These are phyloP conservation scores for Spatulosminthurus flaviceps DNA, from an alignment of 2,888 invertebrate species.

Conservation along the genomic window DNA sequence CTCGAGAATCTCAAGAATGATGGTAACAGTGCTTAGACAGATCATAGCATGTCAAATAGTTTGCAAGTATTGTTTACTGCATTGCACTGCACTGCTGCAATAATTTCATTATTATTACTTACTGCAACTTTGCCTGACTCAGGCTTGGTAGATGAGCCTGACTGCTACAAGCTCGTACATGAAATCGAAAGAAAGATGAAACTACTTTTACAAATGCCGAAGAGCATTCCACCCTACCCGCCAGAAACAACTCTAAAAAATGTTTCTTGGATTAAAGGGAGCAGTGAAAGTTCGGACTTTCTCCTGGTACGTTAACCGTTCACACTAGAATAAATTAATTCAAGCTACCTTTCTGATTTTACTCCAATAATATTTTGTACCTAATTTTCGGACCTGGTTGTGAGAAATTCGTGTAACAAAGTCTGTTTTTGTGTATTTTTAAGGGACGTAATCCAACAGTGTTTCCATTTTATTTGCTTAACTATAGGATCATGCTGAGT, in stretches of 20 bases:
- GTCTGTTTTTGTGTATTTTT: too few relatives aligned
- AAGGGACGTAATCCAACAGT: too few relatives aligned
- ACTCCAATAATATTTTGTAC: too few relatives aligned
- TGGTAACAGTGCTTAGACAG: slow-evolving; percentile 60
- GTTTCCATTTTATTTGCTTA: slow-evolving; percentile 48
- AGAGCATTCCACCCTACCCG: slow-evolving; percentile 65
- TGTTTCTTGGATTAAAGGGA: slow-evolving; percentile 65
- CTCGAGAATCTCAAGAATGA: slow-evolving; percentile 71
- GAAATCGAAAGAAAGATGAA: slow-evolving; percentile 72
- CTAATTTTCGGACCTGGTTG: too few relatives aligned
- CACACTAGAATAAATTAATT: too few relatives aligned
- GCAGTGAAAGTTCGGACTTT: slow-evolving; percentile 48
- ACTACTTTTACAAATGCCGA: slow-evolving; percentile 64
- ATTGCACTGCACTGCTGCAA: too few relatives aligned
- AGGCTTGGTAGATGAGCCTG: slow-evolving; percentile 73
- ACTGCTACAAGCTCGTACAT: slow-evolving; percentile 69
- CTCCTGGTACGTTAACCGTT: slow-evolving; percentile 15
- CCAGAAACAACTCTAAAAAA: slow-evolving; percentile 64
- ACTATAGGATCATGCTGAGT: slow-evolving; percentile 65
- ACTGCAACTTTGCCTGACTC: not conserved
- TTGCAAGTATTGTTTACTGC: too few relatives aligned
- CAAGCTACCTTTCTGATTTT: too few relatives aligned
- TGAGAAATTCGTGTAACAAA: too few relatives aligned
- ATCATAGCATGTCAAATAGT: too few relatives aligned
- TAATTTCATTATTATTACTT: too few relatives aligned